Conservation (phyloP, 2,888 invertebrate species). For the Desoria tigrina region DNA sequence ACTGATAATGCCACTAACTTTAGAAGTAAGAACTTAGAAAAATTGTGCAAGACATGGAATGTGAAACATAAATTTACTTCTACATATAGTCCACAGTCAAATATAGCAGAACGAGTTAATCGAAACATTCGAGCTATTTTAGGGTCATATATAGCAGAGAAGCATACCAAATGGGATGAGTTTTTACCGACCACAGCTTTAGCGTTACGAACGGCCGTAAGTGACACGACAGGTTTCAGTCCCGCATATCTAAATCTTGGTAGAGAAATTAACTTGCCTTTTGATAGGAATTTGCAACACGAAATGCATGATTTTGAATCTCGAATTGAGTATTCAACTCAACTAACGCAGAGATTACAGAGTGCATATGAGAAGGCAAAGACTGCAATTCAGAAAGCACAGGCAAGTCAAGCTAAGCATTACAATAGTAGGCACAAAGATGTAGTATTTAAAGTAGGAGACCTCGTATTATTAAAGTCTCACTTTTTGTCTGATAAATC, state of each 20-base stretch:
- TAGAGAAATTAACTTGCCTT: constrained; percentile 31
- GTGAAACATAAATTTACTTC: constrained; percentile 39
- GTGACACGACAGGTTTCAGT: constrained; percentile 37
- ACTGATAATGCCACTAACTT: too few species aligned
- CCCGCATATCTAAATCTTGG: constrained; percentile 37
- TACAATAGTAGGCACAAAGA: constrained; percentile 21
- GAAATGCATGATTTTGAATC: constrained; percentile 3
- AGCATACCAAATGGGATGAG: constrained; percentile 37
- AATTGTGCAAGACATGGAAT: constrained; percentile 23
- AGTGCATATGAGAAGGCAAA: constrained; percentile 8
- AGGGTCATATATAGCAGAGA: too few species aligned
- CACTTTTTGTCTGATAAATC: constrained; percentile 27
- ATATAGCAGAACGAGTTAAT: too few species aligned
- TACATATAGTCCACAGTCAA: constrained; percentile 44
- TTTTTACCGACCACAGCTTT: constrained; percentile 21
- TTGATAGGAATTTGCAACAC: constrained; percentile 25
- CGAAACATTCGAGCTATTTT: constrained; percentile 34
- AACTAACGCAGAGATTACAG: constrained; percentile 12
- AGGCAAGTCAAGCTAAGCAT: constrained; percentile 27
- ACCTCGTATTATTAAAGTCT: constrained; percentile 33
- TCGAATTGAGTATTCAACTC: constrained; percentile 16
- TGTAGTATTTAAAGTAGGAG: constrained; percentile 17
- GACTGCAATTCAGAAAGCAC: too few species aligned
- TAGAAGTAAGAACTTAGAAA: too few species aligned
- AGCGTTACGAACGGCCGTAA: constrained; percentile 31